Percentiles rank a stretch among this genome's conserved stretches.
phyloP scores from a whole-genome alignment of 2,797 vertebrate genomes.

The Garrulus glandarius region DNA sequence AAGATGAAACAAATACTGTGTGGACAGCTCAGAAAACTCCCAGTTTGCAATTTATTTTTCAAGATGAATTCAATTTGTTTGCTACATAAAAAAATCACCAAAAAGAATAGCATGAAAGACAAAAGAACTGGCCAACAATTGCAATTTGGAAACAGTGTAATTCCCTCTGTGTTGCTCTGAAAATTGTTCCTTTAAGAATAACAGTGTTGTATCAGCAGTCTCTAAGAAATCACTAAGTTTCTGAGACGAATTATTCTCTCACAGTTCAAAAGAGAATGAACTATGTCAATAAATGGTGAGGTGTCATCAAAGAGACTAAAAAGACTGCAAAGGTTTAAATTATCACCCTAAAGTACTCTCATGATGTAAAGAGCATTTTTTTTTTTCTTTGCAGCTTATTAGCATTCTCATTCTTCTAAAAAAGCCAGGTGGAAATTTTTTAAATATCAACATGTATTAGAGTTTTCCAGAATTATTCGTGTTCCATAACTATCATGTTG shows the following conservation, averaged over 20 bases:
- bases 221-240: not conserved
- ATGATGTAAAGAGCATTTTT: not conserved
- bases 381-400: not conserved
- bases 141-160: not conserved
- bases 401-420: not conserved
- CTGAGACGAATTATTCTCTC: not conserved
- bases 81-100: conserved; percentile 19
- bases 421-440: not conserved
- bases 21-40: not conserved
- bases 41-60: conserved; percentile 18
- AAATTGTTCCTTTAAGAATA: not conserved
- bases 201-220: not conserved
- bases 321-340: not conserved
- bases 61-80: conserved; percentile 44
- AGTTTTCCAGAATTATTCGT: not conserved
- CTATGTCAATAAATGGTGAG: not conserved
- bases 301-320: not conserved
- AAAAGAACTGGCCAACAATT: conserved; percentile 18
- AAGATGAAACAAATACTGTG: not conserved
- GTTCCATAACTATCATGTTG: fast-evolving
- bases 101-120: conserved; percentile 20
- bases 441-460: not conserved
- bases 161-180: not conserved
- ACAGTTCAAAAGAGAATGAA: not conserved
- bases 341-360: not conserved